phyloP scores from a whole-genome alignment of 2,888 invertebrate species.

The Anaspis maculata region DNA sequence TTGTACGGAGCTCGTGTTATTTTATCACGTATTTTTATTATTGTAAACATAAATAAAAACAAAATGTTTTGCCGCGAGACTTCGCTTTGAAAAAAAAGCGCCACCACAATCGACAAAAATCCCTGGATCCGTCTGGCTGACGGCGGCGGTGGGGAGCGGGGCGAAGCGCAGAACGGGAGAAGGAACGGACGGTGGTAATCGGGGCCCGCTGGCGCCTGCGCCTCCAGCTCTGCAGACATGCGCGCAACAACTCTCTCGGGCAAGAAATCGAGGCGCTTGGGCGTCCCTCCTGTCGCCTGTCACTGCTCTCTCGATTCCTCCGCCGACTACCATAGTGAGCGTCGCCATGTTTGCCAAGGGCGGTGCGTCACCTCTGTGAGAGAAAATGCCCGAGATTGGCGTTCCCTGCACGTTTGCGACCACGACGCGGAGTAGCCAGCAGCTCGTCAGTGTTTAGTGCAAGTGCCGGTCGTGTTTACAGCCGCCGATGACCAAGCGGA shows the following conservation, averaged over 20 bases:
- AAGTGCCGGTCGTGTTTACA: constrained; percentile 42
- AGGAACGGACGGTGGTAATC: too few relatives aligned
- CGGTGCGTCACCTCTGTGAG: constrained; percentile 41
- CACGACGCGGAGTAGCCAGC: constrained; percentile 49
- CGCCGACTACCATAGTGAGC: constrained; percentile 33
- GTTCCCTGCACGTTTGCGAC: constrained; percentile 36
- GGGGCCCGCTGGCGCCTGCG: too few relatives aligned
- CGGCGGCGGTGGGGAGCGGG: too few relatives aligned
- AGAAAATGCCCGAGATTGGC: constrained; percentile 45
- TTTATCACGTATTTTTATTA: too few relatives aligned
- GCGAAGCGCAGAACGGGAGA: too few relatives aligned
- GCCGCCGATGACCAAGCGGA: constrained; percentile 49
- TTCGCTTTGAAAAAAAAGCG: too few relatives aligned
- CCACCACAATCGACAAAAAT: too few relatives aligned
- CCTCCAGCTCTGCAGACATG: too few relatives aligned
- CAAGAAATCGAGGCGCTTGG: constrained; percentile 25
- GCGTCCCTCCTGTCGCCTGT: background rate
- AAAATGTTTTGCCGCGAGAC: too few relatives aligned
- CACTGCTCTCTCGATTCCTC: background rate
- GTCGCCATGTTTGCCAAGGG: constrained; percentile 49
- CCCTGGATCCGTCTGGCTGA: too few relatives aligned
- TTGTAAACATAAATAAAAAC: too few relatives aligned
- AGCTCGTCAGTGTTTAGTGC: constrained; percentile 41
- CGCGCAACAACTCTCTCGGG: constrained; percentile 23
- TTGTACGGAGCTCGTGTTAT: too few relatives aligned